These are phyloP conservation scores for Oenanthe melanoleuca DNA, from an alignment of 2,113 vertebrate genomes.

Conservation along the genomic window DNA sequence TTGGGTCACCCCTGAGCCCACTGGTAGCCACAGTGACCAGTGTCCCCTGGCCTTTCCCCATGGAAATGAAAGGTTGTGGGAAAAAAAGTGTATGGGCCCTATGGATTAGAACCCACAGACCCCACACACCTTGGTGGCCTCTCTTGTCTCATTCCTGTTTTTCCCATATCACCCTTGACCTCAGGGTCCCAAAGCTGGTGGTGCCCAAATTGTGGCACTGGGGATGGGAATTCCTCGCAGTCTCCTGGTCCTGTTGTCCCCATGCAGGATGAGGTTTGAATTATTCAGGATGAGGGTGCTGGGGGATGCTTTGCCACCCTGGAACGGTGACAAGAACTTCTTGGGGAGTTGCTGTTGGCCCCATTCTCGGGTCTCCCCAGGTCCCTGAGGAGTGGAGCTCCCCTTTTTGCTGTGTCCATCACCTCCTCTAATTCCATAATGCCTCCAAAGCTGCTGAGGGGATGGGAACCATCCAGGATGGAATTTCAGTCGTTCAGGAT, in stretches of 20 bases:
- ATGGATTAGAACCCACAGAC: not conserved
- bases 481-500: not conserved
- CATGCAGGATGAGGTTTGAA: not conserved
- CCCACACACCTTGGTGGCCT: not conserved
- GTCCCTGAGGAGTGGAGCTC: not conserved
- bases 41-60: not conserved
- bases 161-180: not conserved
- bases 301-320: not conserved
- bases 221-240: not conserved
- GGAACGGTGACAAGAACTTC: not conserved
- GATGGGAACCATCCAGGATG: too few relatives aligned
- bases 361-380: not conserved
- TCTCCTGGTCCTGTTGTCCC: not conserved
- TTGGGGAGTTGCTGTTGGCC: not conserved
- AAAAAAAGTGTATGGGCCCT: fast-evolving
- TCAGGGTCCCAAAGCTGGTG: not conserved
- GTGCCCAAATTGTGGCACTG: not conserved
- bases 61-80: not conserved
- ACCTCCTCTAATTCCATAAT: not conserved
- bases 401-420: not conserved
- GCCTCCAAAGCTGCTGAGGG: not conserved
- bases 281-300: not conserved
- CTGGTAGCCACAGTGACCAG: not conserved
- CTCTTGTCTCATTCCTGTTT: not conserved
- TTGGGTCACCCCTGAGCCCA: not conserved